Base-by-base conservation (phyloP, 1,140 invertebrate species). In the Cardiocondyla obscurior region DNA sequence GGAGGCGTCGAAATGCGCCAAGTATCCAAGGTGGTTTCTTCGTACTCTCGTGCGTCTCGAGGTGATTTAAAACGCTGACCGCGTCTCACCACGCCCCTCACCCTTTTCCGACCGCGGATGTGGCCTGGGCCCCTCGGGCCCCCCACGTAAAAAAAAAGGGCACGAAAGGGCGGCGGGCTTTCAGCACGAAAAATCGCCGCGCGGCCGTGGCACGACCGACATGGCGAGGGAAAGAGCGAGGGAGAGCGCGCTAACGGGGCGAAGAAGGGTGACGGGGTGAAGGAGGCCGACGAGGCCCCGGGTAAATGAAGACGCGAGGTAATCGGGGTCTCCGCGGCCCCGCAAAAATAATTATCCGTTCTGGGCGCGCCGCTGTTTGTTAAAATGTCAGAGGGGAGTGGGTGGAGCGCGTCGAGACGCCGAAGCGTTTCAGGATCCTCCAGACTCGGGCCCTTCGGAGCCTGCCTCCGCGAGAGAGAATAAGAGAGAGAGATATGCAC, bases 271-370 rank as follows among this genome's bases (percentile, higher is more conserved):
- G 25, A 28, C 12, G 12, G 19, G 19, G 14, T 30, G 67, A 53
- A 10, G 51, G 39, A 72, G 53, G 51, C 28, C n/a, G n/a, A 49
- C 19, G 28, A 46, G 44, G 79, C 67, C 86, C 12, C 83, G 69
- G 74, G 86, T 88, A 92, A 92, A 93, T 93, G 92, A 93, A 93
- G 92, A 93, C 87, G 90, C 92, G 91, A 92, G 60, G 88, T 89
- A 90, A 91, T 89, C 89, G 88, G 55, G 74, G 73, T 64, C 74
- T 70, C 51, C 53, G 82, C 55, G 57, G 42, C 85, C 85, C 82
- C 84, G 87, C 84, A 87, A 92, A 92, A 92, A 91, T 92, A 92
- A 91, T 92, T 90, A 91, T 90, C 90, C 88, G 89, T 87, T 90
- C 89, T 90, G 90, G 88, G 89, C 90, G 83, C 89, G 86, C 74